These are phyloP conservation scores for Hexactinellida sp. DNA, from an alignment of 37 sponge, comb jelly and placozoan genomes.

Conservation along the genomic window DNA sequence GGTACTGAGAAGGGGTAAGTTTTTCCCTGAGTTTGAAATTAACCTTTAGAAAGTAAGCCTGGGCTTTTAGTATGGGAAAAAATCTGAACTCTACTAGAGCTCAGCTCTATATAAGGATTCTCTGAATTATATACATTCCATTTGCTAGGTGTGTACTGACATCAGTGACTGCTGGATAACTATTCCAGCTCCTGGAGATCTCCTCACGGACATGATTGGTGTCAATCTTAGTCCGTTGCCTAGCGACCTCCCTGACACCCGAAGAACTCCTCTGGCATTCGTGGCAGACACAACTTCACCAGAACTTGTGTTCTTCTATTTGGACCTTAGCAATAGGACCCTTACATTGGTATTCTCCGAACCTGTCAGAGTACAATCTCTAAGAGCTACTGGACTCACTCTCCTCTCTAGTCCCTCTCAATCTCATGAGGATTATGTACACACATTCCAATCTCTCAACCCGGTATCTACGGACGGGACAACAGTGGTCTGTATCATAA, in stretches of 20 bases:
- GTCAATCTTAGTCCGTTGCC: background rate
- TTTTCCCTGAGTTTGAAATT: background rate
- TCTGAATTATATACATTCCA: background rate
- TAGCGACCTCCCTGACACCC: background rate
- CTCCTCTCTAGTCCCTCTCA: conserved; percentile 1
- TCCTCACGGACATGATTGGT: background rate
- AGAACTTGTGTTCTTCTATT: background rate
- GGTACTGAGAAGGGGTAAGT: no score
- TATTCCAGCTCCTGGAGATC: background rate
- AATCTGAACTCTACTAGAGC: no score
- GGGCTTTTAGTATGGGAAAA: no score
- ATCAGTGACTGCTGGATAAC: conserved; percentile 14
- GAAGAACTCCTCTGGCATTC: background rate
- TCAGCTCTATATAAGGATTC: no score
- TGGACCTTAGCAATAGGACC: background rate
- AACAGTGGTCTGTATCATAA: background rate
- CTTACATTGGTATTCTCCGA: background rate
- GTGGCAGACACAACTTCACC: background rate
- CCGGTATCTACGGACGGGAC: background rate
- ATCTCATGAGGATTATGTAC: background rate
- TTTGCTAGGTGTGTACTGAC: background rate
- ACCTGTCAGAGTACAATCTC: background rate
- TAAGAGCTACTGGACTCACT: background rate
- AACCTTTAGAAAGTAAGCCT: no score
- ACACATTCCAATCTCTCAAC: conserved; percentile 11